These are phyloP conservation scores for Prosopocoilus inquinatus DNA, from an alignment of 2,888 invertebrate genomes.

Conservation along the genomic window DNA sequence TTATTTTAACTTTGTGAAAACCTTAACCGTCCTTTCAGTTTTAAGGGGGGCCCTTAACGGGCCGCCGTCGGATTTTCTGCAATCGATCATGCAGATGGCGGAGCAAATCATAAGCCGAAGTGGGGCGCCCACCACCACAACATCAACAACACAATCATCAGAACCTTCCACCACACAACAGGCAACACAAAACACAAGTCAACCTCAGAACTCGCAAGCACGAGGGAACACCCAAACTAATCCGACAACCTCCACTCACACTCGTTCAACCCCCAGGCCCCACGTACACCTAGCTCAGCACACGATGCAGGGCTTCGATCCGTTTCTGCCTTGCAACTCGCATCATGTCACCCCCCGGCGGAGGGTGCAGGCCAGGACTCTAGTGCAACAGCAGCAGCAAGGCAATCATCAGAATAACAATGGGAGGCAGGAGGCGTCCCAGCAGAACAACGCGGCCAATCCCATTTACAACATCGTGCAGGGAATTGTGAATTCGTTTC, in stretches of 20 bases:
- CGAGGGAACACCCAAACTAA: conserved; percentile 66
- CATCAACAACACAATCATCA: conserved; percentile 27
- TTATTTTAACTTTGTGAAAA: no score
- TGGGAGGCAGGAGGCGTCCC: conserved; percentile 2
- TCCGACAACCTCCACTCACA: conserved; percentile 70
- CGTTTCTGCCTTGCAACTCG: conserved; percentile 70
- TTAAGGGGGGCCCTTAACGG: conserved; percentile 47
- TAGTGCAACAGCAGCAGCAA: conserved; percentile 19
- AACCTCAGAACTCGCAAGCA: conserved; percentile 50
- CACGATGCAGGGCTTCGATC: conserved; percentile 61
- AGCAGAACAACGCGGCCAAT: conserved; percentile 12
- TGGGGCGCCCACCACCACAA: conserved; percentile 12
- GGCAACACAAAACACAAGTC: conserved; percentile 24
- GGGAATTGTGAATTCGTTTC: conserved; percentile 34
- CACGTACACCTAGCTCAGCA: conserved; percentile 64
- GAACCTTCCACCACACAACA: conserved; percentile 27
- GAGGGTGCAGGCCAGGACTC: conserved; percentile 25
- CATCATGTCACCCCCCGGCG: conserved; percentile 58
- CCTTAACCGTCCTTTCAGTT: conserved; percentile 34
- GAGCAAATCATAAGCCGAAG: conserved; percentile 48
- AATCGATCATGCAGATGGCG: conserved; percentile 57
- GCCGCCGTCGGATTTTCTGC: conserved; percentile 55
- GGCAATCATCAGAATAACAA: conserved; percentile 19
- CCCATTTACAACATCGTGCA: conserved; percentile 36
- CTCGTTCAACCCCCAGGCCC: conserved; percentile 64